These are phyloP conservation scores for Coelopa pilipes DNA, from an alignment of 2,888 invertebrate species.

Conservation along the genomic window DNA sequence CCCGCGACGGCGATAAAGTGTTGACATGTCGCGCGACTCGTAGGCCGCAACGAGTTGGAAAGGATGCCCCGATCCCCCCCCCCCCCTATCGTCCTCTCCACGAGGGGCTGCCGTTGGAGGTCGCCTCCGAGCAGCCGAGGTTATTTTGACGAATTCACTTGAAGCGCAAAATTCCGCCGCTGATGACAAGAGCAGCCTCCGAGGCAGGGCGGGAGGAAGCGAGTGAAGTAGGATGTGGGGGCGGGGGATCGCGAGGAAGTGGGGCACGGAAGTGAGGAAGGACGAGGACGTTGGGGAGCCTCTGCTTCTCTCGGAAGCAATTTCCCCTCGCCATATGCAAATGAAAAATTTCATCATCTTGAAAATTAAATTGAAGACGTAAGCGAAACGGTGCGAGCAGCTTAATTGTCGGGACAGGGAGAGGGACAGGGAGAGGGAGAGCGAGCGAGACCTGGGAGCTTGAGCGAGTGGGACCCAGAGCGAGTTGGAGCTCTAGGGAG, in stretches of 20 bases:
- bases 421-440: no score
- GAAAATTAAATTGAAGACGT: conserved; percentile 32
- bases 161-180: neutral
- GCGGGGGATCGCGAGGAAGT: neutral
- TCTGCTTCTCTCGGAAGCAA: neutral
- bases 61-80: neutral
- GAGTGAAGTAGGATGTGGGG: neutral
- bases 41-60: conserved; percentile 16
- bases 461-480: no score
- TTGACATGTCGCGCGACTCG: conserved; percentile 16
- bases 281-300: neutral
- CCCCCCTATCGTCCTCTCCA: neutral
- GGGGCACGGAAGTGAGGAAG: no score
- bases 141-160: conserved; percentile 21
- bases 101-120: neutral
- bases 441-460: no score
- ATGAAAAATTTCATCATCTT: conserved; percentile 30
- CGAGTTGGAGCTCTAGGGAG: no score
- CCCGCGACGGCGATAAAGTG: conserved; percentile 7
- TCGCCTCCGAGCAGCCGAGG: neutral
- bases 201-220: neutral
- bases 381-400: conserved; percentile 4
- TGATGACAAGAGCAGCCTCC: neutral
- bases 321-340: conserved; percentile 18
- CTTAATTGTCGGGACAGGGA: neutral